phyloP scores from a whole-genome alignment of 1,140 invertebrate species.

The Hyles euphorbiae region DNA sequence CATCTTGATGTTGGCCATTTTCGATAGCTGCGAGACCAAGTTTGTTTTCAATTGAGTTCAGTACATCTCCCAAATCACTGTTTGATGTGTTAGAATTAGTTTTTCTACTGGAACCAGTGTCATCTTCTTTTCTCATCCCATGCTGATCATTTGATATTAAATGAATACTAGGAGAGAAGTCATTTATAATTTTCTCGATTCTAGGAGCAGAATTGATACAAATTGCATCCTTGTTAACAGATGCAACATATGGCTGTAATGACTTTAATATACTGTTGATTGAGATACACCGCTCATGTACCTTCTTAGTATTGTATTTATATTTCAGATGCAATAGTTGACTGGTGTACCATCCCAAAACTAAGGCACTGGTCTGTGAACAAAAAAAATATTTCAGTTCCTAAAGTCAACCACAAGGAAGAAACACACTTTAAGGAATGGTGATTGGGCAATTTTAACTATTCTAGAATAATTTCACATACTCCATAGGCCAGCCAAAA shows the following conservation, averaged over 20 bases:
- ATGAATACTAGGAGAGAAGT: conserved; percentile 40
- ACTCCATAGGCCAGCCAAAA: too few relatives aligned
- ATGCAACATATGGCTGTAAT: conserved; percentile 33
- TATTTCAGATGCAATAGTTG: conserved; percentile 62
- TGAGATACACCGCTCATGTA: conserved; percentile 20
- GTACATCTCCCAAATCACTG: conserved; percentile 55
- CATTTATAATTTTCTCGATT: conserved; percentile 30
- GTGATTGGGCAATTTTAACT: too few relatives aligned
- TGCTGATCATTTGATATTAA: conserved; percentile 55
- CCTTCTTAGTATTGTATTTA: conserved; percentile 36
- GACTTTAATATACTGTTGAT: conserved; percentile 27
- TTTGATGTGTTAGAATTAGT: conserved; percentile 31
- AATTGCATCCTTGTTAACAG: conserved; percentile 28
- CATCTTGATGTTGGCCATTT: conserved; percentile 65
- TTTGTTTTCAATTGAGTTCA: conserved; percentile 72
- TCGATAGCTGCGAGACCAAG: conserved; percentile 68
- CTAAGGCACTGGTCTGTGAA: conserved; percentile 68
- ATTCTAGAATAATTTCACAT: too few relatives aligned
- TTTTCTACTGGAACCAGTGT: conserved; percentile 16
- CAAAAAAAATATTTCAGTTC: conserved; percentile 6
- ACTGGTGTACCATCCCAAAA: conserved; percentile 70
- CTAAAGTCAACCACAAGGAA: background rate
- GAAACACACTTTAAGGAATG: too few relatives aligned
- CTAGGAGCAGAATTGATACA: conserved; percentile 24
- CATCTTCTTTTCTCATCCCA: conserved; percentile 23